Evolutionary conservation across 2,113 vertebrate species (phyloP).

Genomic region (Oreotrochilus melanogaster): DNA sequence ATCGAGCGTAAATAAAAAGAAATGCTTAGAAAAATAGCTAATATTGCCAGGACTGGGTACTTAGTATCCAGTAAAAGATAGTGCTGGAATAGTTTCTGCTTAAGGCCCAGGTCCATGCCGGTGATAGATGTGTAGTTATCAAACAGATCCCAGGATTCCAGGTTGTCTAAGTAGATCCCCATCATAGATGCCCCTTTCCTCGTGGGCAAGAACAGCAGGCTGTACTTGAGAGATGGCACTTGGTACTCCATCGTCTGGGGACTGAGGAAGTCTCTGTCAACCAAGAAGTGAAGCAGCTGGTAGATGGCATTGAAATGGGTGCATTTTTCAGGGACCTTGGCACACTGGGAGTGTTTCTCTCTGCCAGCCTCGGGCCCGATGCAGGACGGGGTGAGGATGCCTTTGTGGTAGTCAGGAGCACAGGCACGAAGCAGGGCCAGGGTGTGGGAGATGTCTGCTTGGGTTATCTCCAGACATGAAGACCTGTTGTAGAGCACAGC

Average conservation of each 20-base stretch:
- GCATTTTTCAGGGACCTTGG: slow-evolving; percentile 90
- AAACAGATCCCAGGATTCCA: slow-evolving; percentile 85
- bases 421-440: slow-evolving; percentile 90
- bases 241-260: slow-evolving; percentile 94
- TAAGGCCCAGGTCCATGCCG: slow-evolving; percentile 96
- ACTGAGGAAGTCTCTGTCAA: slow-evolving; percentile 94
- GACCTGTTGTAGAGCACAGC: slow-evolving; percentile 92
- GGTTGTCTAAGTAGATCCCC: slow-evolving; percentile 90
- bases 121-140: slow-evolving; percentile 92
- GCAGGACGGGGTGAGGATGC: slow-evolving; percentile 86
- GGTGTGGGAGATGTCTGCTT: slow-evolving; percentile 87
- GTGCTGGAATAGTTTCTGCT: slow-evolving; percentile 90
- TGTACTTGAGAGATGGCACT: slow-evolving; percentile 96
- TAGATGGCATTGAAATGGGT: slow-evolving; percentile 86
- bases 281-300: slow-evolving; percentile 93
- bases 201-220: slow-evolving; percentile 90
- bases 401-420: slow-evolving; percentile 90
- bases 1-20: slow-evolving; percentile 90
- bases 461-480: slow-evolving; percentile 89
- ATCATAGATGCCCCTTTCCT: slow-evolving; percentile 90
- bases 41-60: slow-evolving; percentile 89
- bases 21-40: slow-evolving; percentile 88
- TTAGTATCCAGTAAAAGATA: slow-evolving; percentile 90
- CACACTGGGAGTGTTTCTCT: slow-evolving; percentile 83
- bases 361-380: slow-evolving; percentile 75